phyloP scores from a whole-genome alignment of 2,888 invertebrate genomes.

The Prionchulus punctatus region DNA sequence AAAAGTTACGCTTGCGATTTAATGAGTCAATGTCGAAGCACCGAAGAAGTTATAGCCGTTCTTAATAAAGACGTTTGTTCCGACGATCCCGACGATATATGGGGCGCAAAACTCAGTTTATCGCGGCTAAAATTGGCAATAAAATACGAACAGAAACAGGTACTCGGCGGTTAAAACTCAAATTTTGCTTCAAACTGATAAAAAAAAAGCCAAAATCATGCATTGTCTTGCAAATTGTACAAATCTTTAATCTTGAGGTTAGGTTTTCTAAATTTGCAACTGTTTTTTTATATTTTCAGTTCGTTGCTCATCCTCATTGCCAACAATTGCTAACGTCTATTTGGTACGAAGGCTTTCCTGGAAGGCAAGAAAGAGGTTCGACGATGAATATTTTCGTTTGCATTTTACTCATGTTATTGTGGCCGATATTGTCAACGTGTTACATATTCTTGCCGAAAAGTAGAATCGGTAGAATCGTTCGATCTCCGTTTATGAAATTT shows the following conservation, averaged over 20 bases:
- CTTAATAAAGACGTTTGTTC: constrained; percentile 35
- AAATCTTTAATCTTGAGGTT: too few species aligned
- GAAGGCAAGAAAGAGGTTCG: constrained; percentile 38
- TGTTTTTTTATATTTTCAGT: constrained; percentile 37
- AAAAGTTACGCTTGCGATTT: constrained; percentile 42
- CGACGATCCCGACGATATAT: constrained; percentile 25
- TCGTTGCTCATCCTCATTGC: constrained; percentile 44
- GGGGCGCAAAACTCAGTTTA: constrained; percentile 32
- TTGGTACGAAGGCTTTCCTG: constrained; percentile 43
- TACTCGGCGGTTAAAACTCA: too few species aligned
- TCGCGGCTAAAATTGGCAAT: constrained; percentile 41
- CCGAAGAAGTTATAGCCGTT: constrained; percentile 42
- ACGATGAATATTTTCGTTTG: constrained; percentile 37
- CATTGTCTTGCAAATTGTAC: too few species aligned
- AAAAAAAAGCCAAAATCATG: too few species aligned
- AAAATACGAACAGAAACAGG: constrained; percentile 44
- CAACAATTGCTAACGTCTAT: constrained; percentile 43
- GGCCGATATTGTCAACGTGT: constrained; percentile 36
- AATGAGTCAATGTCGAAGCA: constrained; percentile 42
- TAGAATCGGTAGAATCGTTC: constrained; percentile 38
- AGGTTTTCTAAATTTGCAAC: too few species aligned
- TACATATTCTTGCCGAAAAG: constrained; percentile 35
- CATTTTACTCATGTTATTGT: constrained; percentile 38
- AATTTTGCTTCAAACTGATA: too few species aligned
- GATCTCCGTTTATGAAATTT: constrained; percentile 45